phyloP scores from a whole-genome alignment of 2,888 invertebrate genomes.

The Uropetala carovei region DNA sequence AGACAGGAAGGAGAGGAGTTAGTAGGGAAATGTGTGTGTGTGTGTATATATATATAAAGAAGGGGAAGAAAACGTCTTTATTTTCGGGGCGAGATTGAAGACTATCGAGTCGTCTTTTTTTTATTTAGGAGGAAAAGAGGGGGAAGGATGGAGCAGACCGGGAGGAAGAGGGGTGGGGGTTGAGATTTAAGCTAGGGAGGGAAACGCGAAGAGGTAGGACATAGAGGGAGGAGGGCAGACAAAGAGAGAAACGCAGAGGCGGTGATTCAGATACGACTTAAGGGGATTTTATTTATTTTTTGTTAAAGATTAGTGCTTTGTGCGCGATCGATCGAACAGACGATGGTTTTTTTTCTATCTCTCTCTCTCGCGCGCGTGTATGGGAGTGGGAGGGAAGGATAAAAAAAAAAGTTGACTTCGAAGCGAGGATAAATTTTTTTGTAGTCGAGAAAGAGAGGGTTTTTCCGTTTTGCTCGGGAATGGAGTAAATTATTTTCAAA shows the following conservation, averaged over 20 bases:
- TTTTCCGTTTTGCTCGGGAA: not conserved
- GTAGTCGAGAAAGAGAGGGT: not conserved
- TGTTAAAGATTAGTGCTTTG: constrained; percentile 55
- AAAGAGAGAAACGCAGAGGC: not conserved
- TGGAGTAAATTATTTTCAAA: not conserved
- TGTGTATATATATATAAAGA: too few relatives aligned
- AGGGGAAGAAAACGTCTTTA: not conserved
- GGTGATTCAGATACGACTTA: constrained; percentile 40
- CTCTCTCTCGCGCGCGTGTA: not conserved
- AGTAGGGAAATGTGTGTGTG: too few relatives aligned
- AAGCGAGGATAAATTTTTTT: not conserved
- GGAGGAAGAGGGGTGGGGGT: not conserved
- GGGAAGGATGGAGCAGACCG: not conserved
- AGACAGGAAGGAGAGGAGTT: not conserved
- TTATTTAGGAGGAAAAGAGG: not conserved
- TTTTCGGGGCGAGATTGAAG: not conserved
- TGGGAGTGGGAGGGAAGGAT: too few relatives aligned
- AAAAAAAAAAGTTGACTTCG: constrained; percentile 18
- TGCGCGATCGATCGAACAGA: constrained; percentile 12
- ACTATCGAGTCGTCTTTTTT: not conserved
- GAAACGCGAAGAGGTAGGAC: not conserved
- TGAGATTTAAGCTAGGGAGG: not conserved
- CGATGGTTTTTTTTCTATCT: constrained; percentile 30
- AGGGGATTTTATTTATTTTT: not conserved
- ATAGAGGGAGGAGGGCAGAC: not conserved